These are phyloP conservation scores for Megaustenia siamemsis DNA, from an alignment of 2,888 invertebrate genomes.

Conservation along the genomic window DNA sequence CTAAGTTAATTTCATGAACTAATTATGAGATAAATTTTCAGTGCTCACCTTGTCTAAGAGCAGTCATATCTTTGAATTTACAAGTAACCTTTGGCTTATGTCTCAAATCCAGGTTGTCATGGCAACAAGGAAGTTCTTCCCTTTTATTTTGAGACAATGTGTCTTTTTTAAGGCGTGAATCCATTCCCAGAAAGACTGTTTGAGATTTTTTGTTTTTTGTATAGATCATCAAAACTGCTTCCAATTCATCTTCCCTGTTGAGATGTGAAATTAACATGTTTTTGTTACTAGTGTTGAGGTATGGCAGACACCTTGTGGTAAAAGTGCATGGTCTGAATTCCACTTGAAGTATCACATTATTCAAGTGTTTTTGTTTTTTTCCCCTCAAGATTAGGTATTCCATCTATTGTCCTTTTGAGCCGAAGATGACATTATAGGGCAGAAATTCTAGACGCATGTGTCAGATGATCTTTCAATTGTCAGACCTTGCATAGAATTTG, in stretches of 20 bases:
- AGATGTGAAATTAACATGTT: not conserved
- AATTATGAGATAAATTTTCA: not conserved
- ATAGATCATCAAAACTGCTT: conserved; percentile 79
- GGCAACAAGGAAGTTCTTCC: conserved; percentile 33
- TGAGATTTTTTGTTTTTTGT: conserved; percentile 80
- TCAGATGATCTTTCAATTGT: too few relatives aligned
- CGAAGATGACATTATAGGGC: too few relatives aligned
- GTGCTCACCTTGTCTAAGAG: conserved; percentile 55
- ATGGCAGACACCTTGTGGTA: not conserved
- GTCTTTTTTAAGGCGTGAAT: conserved; percentile 38
- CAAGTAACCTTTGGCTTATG: conserved; percentile 47
- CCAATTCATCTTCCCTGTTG: conserved; percentile 78
- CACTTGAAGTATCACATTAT: too few relatives aligned
- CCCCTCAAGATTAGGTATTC: too few relatives aligned
- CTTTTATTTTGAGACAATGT: conserved; percentile 29
- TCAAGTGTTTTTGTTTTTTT: too few relatives aligned
- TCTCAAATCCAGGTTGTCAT: conserved; percentile 32
- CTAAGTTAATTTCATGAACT: too few relatives aligned
- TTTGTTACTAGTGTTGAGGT: not conserved
- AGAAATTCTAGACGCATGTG: too few relatives aligned
- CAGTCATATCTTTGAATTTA: conserved; percentile 55
- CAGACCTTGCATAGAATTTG: too few relatives aligned
- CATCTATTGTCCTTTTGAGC: too few relatives aligned
- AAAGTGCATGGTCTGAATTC: too few relatives aligned
- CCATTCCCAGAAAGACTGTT: conserved; percentile 78